Base-by-base conservation (phyloP, 2,797 vertebrate genomes). In the Arrhamphus sclerolepis region DNA sequence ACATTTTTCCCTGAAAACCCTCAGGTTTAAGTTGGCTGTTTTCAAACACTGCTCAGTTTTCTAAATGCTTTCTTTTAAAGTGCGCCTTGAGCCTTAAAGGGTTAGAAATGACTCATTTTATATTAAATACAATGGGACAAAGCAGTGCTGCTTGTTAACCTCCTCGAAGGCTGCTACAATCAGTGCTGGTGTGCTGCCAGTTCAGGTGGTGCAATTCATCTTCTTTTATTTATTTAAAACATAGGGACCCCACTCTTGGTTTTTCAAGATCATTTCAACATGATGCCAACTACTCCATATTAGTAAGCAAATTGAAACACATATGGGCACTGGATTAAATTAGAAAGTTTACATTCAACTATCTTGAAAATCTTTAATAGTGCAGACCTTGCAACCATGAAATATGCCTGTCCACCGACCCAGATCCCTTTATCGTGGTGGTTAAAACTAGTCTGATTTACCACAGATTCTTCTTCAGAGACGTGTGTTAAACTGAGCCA, bases 391-490 rank as follows among this genome's bases (percentile, higher is more conserved):
- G 24, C 24, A 26, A 26, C 24, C 6, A 6, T 26, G n/a, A n/a
- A 60, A 28, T 6, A 61, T 8, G 6, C 26, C 44, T 58, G 53
- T 34, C 62, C 51, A 46, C 66, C 39, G 19, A 46, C n/a, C 3
- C 2, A 49, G 66, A 20, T n/a, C 17, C 52, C 62, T 59, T 55
- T 61, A 28, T 53, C 46, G 6, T 0, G 24, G 55, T 53, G 41
- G 46, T 55, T 24, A 67, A 72, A 78, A 49, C 19, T 40, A 48
- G 72, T 72, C 24, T 66, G 41, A 74, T 46, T 18, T 58, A 42
- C 44, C 80, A 10, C 57, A 2, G 74, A 58, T 26, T 66, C 26
- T 56, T 59, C 42, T 34, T 63, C 53, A 62, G 19, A 64, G 55
- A 56, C 11, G 46, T 52, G 29, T 17, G 20, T 21, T 1, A 51